Percentiles rank a stretch among this genome's conserved stretches.
phyloP scores from a whole-genome alignment of 2,888 invertebrate genomes.

The Baccha elongata region DNA sequence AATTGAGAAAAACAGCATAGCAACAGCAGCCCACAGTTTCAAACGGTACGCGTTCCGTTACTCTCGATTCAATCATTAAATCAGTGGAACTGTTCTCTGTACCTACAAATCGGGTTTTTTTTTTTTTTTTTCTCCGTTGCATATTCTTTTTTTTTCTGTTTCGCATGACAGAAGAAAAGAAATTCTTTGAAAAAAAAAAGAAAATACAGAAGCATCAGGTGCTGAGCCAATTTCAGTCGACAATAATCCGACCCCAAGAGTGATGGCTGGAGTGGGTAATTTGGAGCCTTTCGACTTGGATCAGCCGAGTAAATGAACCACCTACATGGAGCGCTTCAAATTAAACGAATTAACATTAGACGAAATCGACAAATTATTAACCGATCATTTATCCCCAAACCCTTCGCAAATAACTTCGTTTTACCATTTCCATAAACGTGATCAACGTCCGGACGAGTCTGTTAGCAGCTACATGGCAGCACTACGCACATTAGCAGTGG shows the following conservation, averaged over 20 bases:
- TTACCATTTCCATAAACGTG: constrained; percentile 36
- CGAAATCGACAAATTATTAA: constrained; percentile 52
- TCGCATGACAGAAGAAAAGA: no score
- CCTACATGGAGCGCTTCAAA: constrained; percentile 43
- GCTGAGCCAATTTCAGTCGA: background rate
- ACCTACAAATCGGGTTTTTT: no score
- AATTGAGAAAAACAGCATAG: no score
- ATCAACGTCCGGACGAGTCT: constrained; percentile 27
- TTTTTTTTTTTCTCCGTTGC: no score
- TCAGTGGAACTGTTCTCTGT: no score
- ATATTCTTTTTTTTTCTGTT: no score
- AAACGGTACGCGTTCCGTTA: no score
- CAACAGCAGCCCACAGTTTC: no score
- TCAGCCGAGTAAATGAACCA: constrained; percentile 52
- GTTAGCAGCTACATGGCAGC: constrained; percentile 43
- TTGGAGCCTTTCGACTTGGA: constrained; percentile 50
- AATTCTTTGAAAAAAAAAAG: no score
- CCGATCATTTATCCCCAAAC: constrained; percentile 36
- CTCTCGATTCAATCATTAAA: no score
- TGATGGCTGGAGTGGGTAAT: constrained; percentile 24
- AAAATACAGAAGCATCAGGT: background rate
- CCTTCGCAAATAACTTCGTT: constrained; percentile 28
- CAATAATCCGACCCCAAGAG: background rate
- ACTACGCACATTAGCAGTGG: constrained; percentile 47
- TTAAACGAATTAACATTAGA: constrained; percentile 45